These are phyloP conservation scores for Aulostomus chinensis DNA, from an alignment of 2,797 vertebrate genomes.

Conservation along the genomic window DNA sequence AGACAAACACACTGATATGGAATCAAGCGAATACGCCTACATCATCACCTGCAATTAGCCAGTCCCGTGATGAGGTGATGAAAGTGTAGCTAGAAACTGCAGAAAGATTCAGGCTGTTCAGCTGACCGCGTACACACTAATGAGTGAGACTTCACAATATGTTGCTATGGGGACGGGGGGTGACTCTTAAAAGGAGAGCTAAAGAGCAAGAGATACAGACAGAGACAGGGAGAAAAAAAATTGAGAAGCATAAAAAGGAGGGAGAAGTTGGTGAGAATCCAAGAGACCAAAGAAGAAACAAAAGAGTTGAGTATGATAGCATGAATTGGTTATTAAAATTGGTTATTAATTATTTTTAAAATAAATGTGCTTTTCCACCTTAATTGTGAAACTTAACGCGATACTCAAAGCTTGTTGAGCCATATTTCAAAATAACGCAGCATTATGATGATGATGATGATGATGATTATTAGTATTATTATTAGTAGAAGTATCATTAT, in stretches of 20 bases:
- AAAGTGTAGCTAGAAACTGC: constrained; percentile 59
- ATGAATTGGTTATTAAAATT: neutral
- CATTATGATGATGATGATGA: too few species aligned
- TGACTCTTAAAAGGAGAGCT: constrained; percentile 74
- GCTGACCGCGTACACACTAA: constrained; percentile 55
- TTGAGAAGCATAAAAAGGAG: constrained; percentile 26
- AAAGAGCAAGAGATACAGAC: constrained; percentile 70
- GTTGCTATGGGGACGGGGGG: constrained; percentile 76
- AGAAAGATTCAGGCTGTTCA: constrained; percentile 51
- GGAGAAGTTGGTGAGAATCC: constrained; percentile 36
- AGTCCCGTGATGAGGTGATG: constrained; percentile 8
- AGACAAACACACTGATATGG: constrained; percentile 24
- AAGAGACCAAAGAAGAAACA: constrained; percentile 75
- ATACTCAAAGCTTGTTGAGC: constrained; percentile 7
- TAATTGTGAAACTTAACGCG: constrained; percentile 10
- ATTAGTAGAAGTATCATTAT: constrained; percentile 35
- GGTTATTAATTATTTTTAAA: too few species aligned
- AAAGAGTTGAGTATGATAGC: constrained; percentile 18
- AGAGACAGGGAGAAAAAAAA: constrained; percentile 62
- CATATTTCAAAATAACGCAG: constrained; percentile 14
- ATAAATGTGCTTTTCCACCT: neutral
- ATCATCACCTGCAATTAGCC: neutral
- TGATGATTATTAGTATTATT: too few species aligned
- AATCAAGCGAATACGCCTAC: constrained; percentile 22
- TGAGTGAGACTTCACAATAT: constrained; percentile 71